These are phyloP conservation scores for Ennomos fuscantarius DNA, from an alignment of 2,888 invertebrate genomes.

Conservation along the genomic window DNA sequence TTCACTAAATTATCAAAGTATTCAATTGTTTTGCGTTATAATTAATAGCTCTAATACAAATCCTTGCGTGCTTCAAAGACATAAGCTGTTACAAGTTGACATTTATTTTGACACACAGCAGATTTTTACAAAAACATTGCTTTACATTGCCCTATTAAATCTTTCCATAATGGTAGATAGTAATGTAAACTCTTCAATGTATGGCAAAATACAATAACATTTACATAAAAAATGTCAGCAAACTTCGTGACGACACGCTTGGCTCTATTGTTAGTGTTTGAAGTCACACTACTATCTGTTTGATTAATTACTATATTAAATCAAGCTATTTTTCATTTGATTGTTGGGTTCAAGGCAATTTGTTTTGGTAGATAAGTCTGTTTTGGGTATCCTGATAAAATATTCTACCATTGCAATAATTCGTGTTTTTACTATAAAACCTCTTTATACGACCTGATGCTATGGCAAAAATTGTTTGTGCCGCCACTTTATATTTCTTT, in stretches of 20 bases:
- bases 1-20: no score
- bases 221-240: constrained; percentile 35
- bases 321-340: constrained; percentile 34
- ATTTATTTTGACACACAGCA: constrained; percentile 33
- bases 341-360: constrained; percentile 23
- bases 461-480: no score
- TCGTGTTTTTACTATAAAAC: no score
- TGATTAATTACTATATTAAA: constrained; percentile 35
- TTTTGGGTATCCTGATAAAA: constrained; percentile 8
- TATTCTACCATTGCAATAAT: neutral
- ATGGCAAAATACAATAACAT: constrained; percentile 31
- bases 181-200: constrained; percentile 25
- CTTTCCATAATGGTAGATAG: neutral
- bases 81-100: constrained; percentile 34
- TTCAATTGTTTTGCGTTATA: no score
- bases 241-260: constrained; percentile 36
- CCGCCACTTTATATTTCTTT: no score
- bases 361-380: constrained; percentile 22
- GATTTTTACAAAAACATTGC: constrained; percentile 12
- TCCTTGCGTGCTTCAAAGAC: constrained; percentile 27
- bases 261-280: constrained; percentile 23
- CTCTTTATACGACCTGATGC: no score
- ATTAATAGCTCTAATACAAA: neutral
- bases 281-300: constrained; percentile 34
- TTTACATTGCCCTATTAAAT: constrained; percentile 22